Percentiles rank a stretch among this genome's conserved stretches.
Conservation (phyloP, 37 sponge, comb jelly and placozoan species). For the Halisarca cf. caerulea region DNA sequence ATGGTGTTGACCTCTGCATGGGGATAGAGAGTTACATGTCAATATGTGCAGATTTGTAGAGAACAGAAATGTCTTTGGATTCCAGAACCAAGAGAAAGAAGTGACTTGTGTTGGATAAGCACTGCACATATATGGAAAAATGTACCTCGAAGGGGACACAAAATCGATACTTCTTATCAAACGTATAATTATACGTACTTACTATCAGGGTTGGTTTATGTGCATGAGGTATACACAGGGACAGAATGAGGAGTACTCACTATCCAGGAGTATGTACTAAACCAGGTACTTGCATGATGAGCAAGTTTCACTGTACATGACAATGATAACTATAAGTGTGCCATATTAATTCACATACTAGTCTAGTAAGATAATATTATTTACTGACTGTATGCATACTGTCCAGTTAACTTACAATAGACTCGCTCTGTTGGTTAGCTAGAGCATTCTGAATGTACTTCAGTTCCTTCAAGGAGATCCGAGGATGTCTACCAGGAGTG, state of each 20-base stretch:
- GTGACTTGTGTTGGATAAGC: neutral
- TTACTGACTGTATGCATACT: no score
- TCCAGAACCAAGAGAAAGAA: neutral
- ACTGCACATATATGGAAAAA: neutral
- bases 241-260: neutral
- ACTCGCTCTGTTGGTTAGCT: neutral
- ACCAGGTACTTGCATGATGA: no score
- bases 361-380: no score
- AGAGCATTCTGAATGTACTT: slow-evolving; percentile 65
- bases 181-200: no score
- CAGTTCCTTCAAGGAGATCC: slow-evolving; percentile 69
- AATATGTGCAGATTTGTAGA: no score
- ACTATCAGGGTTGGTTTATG: no score
- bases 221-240: neutral
- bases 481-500: slow-evolving; percentile 68
- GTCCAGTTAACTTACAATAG: neutral
- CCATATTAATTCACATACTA: no score
- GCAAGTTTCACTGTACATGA: no score
- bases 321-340: no score
- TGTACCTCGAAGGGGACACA: neutral
- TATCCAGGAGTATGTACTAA: neutral
- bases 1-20: slow-evolving; percentile 17
- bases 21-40: neutral
- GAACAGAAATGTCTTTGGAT: no score
- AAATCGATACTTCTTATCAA: no score